phyloP scores from a whole-genome alignment of 2,113 vertebrate genomes.

The Plotosus lineatus region DNA sequence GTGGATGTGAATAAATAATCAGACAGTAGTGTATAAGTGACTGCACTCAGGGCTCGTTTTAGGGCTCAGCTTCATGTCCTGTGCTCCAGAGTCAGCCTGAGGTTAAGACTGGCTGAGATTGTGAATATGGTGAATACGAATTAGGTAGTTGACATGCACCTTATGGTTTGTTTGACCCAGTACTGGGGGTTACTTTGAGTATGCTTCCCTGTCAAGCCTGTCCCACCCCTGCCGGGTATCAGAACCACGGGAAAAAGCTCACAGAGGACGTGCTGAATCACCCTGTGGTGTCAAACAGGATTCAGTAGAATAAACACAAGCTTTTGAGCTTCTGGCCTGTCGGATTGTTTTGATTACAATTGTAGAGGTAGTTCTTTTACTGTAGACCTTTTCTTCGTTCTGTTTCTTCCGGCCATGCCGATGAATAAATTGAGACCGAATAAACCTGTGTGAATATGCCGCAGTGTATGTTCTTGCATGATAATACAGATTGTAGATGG shows the following conservation, averaged over 20 bases:
- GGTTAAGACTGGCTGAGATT: background rate
- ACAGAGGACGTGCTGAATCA: background rate
- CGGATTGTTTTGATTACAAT: background rate
- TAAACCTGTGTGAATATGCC: background rate
- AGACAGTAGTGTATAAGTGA: background rate
- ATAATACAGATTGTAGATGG: background rate
- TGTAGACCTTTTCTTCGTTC: no score
- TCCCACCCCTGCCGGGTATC: conserved; percentile 1
- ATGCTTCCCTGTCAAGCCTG: conserved; percentile 1
- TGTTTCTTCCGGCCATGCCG: background rate
- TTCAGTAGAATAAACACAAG: background rate
- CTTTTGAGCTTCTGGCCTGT: background rate
- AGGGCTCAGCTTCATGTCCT: background rate
- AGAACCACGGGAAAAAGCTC: background rate
- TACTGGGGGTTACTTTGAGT: conserved; percentile 13
- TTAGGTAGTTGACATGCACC: conserved; percentile 44
- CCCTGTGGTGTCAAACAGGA: background rate
- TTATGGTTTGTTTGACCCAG: conserved; percentile 25
- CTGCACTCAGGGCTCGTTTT: conserved; percentile 12
- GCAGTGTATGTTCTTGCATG: background rate
- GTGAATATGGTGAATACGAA: conserved; percentile 35
- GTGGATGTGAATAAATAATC: background rate
- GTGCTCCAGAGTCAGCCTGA: background rate
- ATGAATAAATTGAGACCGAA: background rate
- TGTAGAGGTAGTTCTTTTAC: background rate